Conservation (phyloP, 2,113 vertebrate genomes). For the Illadopsis cleaveri region DNA sequence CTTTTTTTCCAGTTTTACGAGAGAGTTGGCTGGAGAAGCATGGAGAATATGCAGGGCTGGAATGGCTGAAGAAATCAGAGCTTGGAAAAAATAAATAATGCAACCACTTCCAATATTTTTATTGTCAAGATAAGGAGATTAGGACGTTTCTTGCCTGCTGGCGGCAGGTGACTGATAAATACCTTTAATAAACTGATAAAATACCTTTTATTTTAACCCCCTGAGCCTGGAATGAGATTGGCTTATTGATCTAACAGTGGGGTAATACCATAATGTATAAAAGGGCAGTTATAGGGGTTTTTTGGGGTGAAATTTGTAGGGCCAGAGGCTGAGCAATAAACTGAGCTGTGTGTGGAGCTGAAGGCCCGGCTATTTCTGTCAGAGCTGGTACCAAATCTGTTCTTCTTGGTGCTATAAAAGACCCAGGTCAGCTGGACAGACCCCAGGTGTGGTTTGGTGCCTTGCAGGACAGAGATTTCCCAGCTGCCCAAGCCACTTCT, state of each 20-base stretch:
- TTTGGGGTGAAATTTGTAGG: background rate
- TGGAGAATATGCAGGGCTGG: background rate
- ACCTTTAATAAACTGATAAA: too few relatives aligned
- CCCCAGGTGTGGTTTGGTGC: background rate
- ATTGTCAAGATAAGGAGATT: background rate
- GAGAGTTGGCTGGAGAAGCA: background rate
- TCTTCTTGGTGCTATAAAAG: background rate
- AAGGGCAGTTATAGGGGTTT: rapidly evolving
- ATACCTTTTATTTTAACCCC: background rate
- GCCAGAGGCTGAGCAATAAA: background rate
- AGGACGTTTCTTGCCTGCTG: background rate
- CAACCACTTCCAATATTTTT: background rate
- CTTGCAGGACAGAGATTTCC: background rate
- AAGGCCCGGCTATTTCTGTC: background rate
- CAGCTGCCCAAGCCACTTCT: background rate
- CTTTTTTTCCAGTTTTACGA: background rate
- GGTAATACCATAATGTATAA: background rate
- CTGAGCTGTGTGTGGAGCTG: background rate
- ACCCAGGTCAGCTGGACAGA: background rate
- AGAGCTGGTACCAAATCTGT: rapidly evolving
- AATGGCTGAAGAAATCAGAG: background rate
- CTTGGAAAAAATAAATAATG: background rate
- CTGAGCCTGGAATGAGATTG: background rate
- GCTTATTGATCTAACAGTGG: background rate
- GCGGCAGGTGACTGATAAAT: background rate